Evolutionary conservation across 1,140 invertebrate genomes (phyloP).

Genomic region (Archegozetes longisetosus): DNA sequence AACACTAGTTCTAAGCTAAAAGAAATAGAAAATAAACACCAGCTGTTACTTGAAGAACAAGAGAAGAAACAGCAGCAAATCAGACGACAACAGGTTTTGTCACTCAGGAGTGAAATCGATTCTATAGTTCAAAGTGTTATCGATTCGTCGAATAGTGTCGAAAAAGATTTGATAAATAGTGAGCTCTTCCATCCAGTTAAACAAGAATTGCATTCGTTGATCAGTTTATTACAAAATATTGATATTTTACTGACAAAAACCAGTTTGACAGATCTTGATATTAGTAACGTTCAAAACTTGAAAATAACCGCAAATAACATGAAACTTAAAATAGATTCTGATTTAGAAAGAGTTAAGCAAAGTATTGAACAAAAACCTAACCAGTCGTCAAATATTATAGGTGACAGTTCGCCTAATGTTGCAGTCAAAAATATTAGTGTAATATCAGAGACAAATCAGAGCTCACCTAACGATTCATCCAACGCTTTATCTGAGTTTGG

Average conservation of each 20-base stretch:
- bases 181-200: not conserved
- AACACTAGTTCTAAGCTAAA: not conserved
- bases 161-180: not conserved
- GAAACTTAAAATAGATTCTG: not conserved
- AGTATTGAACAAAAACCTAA: not conserved
- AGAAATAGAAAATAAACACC: not conserved
- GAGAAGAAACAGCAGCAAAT: not conserved
- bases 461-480: not conserved
- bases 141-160: not conserved
- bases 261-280: not conserved
- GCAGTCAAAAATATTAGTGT: not conserved
- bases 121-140: not conserved
- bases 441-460: not conserved
- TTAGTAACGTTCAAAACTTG: not conserved
- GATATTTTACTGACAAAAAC: not conserved
- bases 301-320: not conserved
- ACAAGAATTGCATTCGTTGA: not conserved
- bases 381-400: not conserved
- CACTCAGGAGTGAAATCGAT: not conserved
- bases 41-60: not conserved
- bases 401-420: not conserved
- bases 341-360: not conserved
- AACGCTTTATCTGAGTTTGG: slow-evolving; percentile 4
- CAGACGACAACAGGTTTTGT: not conserved
- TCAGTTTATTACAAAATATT: not conserved